Evolutionary conservation across 2,888 invertebrate genomes (phyloP), one percentile per base, ranked within the genome.

Genomic region (Hypomecis atomaria): DNA sequence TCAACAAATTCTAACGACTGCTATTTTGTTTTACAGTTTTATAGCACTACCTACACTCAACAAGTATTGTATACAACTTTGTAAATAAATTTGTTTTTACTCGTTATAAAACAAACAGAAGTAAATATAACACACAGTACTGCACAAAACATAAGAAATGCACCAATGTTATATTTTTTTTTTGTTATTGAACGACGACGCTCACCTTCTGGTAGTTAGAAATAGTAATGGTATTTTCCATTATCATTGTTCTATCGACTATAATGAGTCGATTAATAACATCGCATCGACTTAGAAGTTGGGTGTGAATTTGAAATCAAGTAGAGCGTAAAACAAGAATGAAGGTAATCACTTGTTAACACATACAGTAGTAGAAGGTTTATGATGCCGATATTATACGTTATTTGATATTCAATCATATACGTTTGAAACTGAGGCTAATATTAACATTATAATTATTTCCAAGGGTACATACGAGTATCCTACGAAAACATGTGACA

Each of bases 161-260:
- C 10, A 33, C 40, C 33, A 6, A 40, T 33, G 13, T 11, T 43
- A 13, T 56, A 52, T 40, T 1, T 23, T 52, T n/a, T 52, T 58
- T 42, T 48, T 59, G 33, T 49, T 55, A 63, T 63, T 54, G 48
- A 38, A 42, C 8, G 40, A 43, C 8, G 40, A 44, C 10, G 47
- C 38, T 43, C 42, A 59, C 23, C 57, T 59, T 42, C 49, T 49
- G 45, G 48, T n/a, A 5, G 40, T 42, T 53, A 59, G 10, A 59
- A 64, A 59, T 44, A 56, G 59, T 55, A 54, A 48, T 33, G 45
- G 49, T 40, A 48, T 50, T 61, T 65, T 69, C 62, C 67, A 67
- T 63, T 45, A 63, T 67, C 67, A 72, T 72, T 72, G 70, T 68
- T 70, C 68, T 59, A 54, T 48, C 36, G 58, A 42, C 36, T 66